Percentiles rank a stretch among this genome's conserved stretches.
These are phyloP conservation scores for Alectoris magna DNA, from an alignment of 2,797 vertebrate genomes.

Conservation along the genomic window DNA sequence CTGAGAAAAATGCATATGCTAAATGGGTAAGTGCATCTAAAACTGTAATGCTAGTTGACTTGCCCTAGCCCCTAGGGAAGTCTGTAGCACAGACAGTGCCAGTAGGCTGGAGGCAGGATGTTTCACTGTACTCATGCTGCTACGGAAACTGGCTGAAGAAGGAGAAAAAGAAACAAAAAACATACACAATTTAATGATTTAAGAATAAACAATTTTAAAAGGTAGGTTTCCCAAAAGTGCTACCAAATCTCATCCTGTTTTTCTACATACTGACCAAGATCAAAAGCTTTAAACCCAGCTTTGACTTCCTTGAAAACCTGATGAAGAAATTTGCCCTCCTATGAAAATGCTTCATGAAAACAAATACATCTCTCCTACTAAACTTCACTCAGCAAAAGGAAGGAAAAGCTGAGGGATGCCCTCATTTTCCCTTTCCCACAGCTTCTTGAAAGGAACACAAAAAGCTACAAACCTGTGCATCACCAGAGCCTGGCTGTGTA, in stretches of 20 bases:
- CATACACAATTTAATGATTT: background rate
- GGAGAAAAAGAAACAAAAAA: background rate
- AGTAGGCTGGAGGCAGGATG: background rate
- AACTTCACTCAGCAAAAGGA: background rate
- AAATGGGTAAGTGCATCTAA: slow-evolving; percentile 32
- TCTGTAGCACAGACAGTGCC: background rate
- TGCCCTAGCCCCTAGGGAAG: slow-evolving; percentile 5
- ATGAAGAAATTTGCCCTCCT: background rate
- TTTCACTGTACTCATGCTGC: background rate
- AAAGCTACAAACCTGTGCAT: background rate
- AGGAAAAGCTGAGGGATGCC: background rate
- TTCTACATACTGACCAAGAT: background rate
- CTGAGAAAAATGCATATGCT: slow-evolving; percentile 29
- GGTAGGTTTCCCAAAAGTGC: background rate
- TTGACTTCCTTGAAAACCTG: background rate
- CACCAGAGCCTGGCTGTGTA: background rate
- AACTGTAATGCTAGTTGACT: slow-evolving; percentile 4
- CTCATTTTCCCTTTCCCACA: background rate
- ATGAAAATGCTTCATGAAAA: background rate
- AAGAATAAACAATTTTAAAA: background rate
- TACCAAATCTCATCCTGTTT: background rate
- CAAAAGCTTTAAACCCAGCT: background rate
- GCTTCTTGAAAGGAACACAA: background rate
- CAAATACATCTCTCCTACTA: background rate
- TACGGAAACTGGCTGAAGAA: background rate